These are phyloP conservation scores for Anastrepha obliqua DNA, from an alignment of 1,140 invertebrate genomes.

Conservation along the genomic window DNA sequence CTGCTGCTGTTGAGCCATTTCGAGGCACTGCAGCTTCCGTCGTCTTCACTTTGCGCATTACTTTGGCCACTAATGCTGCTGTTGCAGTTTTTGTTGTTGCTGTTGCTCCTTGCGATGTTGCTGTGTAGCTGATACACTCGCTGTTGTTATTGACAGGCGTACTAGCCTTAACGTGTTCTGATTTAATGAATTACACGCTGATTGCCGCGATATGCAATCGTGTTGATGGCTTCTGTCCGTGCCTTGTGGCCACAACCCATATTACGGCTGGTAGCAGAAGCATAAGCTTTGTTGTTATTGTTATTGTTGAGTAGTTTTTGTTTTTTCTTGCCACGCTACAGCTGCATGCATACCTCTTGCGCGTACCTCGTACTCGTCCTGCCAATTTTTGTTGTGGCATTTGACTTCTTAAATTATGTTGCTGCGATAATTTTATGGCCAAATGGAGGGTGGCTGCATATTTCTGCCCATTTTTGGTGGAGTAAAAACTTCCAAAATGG, in stretches of 20 bases:
- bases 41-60: neutral
- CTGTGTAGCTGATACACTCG: conserved; percentile 41
- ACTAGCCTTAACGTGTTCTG: conserved; percentile 58
- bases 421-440: conserved; percentile 41
- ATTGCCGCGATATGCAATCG: conserved; percentile 49
- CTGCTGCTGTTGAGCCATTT: neutral
- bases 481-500: conserved; percentile 19
- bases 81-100: neutral
- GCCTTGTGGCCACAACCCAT: neutral
- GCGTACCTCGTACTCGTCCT: neutral
- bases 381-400: conserved; percentile 34
- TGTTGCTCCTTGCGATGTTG: neutral
- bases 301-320: neutral
- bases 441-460: conserved; percentile 45
- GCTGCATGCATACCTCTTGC: neutral
- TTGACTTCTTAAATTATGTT: conserved; percentile 45
- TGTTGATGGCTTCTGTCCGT: conserved; percentile 50
- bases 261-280: neutral
- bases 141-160: conserved; percentile 56
- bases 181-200: conserved; percentile 58
- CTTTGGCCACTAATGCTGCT: neutral
- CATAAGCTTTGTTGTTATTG: neutral
- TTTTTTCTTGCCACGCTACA: neutral
- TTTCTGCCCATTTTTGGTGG: conserved; percentile 34
- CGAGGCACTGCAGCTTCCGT: neutral